Evolutionary conservation across 1,140 invertebrate genomes (phyloP).

Genomic region (Formica selysi): DNA sequence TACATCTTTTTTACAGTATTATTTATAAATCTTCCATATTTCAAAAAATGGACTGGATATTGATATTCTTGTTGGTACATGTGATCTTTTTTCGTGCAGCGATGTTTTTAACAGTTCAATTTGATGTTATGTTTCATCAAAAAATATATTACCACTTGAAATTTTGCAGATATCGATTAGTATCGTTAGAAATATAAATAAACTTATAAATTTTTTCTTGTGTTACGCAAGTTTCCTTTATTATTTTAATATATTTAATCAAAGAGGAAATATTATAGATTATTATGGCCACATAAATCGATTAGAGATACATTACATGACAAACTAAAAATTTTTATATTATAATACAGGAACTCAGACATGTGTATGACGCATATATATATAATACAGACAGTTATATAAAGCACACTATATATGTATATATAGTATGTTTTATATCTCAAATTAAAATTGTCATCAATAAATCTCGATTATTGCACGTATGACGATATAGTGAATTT

Average conservation of each 20-base stretch:
- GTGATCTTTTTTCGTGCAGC: background rate
- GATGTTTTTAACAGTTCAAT: background rate
- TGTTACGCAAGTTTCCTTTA: background rate
- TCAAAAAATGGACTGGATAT: no score
- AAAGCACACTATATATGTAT: no score
- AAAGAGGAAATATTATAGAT: background rate
- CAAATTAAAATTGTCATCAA: slow-evolving; percentile 64
- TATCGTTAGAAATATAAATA: background rate
- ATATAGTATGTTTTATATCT: background rate
- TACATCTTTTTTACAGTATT: background rate
- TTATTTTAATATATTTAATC: background rate
- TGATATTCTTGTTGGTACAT: background rate
- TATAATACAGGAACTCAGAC: background rate
- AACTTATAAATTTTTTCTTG: background rate
- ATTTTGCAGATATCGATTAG: background rate
- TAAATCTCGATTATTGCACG: slow-evolving; percentile 67
- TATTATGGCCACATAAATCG: background rate
- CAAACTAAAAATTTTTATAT: background rate
- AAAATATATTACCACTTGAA: background rate
- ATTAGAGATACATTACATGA: background rate
- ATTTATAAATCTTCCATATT: background rate
- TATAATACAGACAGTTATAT: background rate
- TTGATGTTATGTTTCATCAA: background rate
- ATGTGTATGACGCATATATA: background rate
- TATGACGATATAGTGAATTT: slow-evolving; percentile 45